Conservation (phyloP, 2,797 vertebrate genomes). For the Cetoscarus ocellatus region DNA sequence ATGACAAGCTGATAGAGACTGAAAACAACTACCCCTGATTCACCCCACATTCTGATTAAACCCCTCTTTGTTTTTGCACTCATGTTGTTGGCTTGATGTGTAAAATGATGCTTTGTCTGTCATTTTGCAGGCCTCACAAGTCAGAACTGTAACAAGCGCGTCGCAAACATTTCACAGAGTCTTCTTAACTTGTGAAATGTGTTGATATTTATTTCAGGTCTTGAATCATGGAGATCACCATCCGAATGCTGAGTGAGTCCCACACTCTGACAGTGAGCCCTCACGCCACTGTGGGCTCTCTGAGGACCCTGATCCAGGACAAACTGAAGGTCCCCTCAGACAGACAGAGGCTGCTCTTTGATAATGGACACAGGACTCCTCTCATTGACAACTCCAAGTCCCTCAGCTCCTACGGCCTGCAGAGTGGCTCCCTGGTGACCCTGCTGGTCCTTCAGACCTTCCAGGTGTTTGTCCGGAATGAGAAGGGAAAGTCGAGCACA, state of each 20-base stretch:
- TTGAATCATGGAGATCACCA: conserved; percentile 64
- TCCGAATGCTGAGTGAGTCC: conserved; percentile 52
- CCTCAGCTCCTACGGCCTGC: conserved; percentile 59
- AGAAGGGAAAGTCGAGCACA: conserved; percentile 41
- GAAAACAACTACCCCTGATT: too few species aligned
- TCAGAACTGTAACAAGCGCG: too few species aligned
- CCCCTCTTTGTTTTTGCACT: too few species aligned
- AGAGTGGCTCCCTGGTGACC: conserved; percentile 47
- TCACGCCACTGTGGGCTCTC: conserved; percentile 48
- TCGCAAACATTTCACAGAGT: too few species aligned
- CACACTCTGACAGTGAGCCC: not conserved
- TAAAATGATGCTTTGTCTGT: too few species aligned
- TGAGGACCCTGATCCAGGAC: conserved; percentile 53
- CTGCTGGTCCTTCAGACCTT: conserved; percentile 64
- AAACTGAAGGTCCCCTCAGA: accelerated
- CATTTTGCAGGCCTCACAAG: too few species aligned
- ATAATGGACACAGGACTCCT: conserved; percentile 42
- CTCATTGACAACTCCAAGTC: conserved; percentile 52
- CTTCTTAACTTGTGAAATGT: too few species aligned
- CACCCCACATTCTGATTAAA: too few species aligned
- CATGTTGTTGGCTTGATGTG: too few species aligned
- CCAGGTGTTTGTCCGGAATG: conserved; percentile 77
- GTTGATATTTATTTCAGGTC: conserved; percentile 1
- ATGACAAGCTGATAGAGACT: too few species aligned
- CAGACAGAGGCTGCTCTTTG: conserved; percentile 46